Percentiles rank a stretch among this genome's conserved stretches.
phyloP scores from a whole-genome alignment of 1,140 invertebrate genomes.

The Brachionus asplanchnoidis region DNA sequence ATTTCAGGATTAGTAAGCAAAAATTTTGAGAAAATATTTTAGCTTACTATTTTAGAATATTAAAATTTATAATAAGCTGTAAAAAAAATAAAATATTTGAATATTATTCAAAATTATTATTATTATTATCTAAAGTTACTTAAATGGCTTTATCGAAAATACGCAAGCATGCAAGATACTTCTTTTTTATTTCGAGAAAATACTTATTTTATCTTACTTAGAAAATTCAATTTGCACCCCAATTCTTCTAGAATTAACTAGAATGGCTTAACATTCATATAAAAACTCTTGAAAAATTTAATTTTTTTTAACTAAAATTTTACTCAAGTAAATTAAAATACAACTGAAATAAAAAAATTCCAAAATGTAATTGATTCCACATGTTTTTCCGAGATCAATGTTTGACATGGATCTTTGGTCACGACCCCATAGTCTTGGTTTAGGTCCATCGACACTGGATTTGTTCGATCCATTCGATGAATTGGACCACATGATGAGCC shows the following conservation, averaged over 20 bases:
- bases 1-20: too few relatives aligned
- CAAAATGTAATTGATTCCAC: constrained; percentile 17
- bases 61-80: too few relatives aligned
- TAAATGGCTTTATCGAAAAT: background rate
- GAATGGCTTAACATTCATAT: background rate
- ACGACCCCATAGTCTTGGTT: background rate
- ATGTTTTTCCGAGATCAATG: constrained; percentile 1
- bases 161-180: background rate
- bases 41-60: too few relatives aligned
- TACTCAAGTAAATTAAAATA: background rate
- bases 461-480: constrained; percentile 26
- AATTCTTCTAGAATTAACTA: background rate
- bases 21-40: too few relatives aligned
- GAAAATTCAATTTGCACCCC: background rate
- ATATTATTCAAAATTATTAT: too few relatives aligned
- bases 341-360: background rate
- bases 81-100: too few relatives aligned
- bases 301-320: background rate
- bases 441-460: constrained; percentile 1
- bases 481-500: background rate
- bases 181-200: background rate
- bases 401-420: constrained; percentile 30
- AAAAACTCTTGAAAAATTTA: background rate
- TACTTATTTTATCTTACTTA: background rate
- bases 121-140: too few relatives aligned